Evolutionary conservation across 2,113 vertebrate species (phyloP).

Genomic region (Tragelaphus strepsiceros): DNA sequence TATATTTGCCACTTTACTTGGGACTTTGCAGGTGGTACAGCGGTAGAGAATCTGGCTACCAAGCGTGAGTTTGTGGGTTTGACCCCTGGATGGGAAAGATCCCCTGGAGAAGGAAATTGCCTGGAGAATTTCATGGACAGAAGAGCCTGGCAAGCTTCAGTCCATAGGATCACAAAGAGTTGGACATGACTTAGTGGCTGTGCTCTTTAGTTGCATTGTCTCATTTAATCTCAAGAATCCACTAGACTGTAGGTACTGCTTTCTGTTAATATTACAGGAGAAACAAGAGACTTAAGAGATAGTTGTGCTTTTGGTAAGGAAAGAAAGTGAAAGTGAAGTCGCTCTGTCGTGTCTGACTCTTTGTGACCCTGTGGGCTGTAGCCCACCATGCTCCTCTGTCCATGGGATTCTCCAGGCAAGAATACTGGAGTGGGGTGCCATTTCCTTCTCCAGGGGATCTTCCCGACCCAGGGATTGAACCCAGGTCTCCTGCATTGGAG

Average conservation of each 20-base stretch:
- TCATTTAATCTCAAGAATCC: slow-evolving; percentile 1
- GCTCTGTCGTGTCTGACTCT: not conserved
- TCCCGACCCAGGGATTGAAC: not conserved
- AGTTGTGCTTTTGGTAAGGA: not conserved
- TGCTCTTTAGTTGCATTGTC: not conserved
- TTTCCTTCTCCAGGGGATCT: not conserved
- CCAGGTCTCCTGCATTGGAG: not conserved
- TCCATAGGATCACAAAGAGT: not conserved
- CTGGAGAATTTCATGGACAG: not conserved
- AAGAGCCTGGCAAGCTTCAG: not conserved
- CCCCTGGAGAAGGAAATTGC: not conserved
- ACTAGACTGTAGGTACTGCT: not conserved
- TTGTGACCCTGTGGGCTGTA: not conserved
- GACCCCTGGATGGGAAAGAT: not conserved
- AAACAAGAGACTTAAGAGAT: slow-evolving; percentile 31
- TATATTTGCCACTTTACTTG: not conserved
- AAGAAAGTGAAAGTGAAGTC: not conserved
- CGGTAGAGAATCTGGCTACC: not conserved
- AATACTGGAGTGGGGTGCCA: not conserved
- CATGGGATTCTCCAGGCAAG: not conserved
- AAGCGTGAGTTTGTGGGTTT: rapidly evolving
- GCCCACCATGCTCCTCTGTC: not conserved
- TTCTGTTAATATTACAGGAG: slow-evolving; percentile 27
- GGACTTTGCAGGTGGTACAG: not conserved
- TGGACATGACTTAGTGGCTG: not conserved